Base-by-base conservation (phyloP, 2,797 vertebrate species). In the Pogonophryne albipinna region DNA sequence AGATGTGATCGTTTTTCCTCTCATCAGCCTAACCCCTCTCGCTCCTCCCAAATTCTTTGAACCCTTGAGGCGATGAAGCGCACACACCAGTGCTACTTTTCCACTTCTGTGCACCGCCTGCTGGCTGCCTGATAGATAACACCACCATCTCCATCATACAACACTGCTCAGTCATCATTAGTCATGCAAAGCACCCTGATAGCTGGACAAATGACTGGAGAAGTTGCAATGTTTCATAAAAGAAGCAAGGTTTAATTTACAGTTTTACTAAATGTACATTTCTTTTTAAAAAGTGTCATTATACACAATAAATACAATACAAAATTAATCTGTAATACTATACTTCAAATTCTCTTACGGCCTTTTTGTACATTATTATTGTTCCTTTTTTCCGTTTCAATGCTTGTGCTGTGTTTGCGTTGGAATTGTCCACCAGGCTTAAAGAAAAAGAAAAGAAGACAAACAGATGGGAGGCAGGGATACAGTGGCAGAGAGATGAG, bases 261-360 rank as follows among this genome's bases (percentile, higher is more conserved):
- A 97, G 95, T 96, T 97, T 97, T 97, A 97, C 96, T 97, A 98
- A 97, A 97, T 97, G 97, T 98, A 98, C 97, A 98, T 97, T 96
- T 96, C 94, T 95, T 97, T 96, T 93, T 96, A 97, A 97, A 98
- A 98, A 95, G 96, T 95, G 93, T 97, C 94, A 96, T 97, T 97
- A 97, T 98, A 96, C 97, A 98, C 97, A 98, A 98, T 98, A 98
- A 98, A 98, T 98, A 98, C 97, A 97, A 97, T 98, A 98, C 97
- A 98, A 98, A 97, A 97, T 97, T 97, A 97, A 97, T 97, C 95
- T 96, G 95, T 97, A 97, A 97, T 97, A 97, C 97, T 97, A 97
- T 96, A 96, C 96, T 97, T 97, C 95, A 95, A 96, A 96, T 95
- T 96, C 93, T 95, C 93, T 95, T 93, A 94, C 92, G 85, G 88